Evolutionary conservation across 2,797 vertebrate species (phyloP).

Genomic region (Chaetophractus vellerosus): DNA sequence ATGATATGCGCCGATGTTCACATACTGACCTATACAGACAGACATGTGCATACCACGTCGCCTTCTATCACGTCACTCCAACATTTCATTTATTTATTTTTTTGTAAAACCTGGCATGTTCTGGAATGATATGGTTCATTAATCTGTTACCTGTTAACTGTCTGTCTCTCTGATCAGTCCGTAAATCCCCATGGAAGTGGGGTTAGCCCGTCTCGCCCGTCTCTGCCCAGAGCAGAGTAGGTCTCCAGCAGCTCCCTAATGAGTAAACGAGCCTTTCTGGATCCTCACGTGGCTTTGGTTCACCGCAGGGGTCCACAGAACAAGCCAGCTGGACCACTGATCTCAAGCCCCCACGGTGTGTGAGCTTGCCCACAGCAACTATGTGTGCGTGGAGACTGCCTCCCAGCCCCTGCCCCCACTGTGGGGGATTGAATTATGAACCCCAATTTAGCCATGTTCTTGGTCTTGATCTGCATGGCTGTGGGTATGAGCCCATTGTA

Average conservation of each 20-base stretch:
- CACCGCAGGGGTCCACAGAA: neutral
- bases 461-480: too few species aligned
- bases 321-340: neutral
- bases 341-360: too few species aligned
- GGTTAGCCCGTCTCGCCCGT: neutral
- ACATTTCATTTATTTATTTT: neutral
- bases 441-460: too few species aligned
- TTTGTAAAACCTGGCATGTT: neutral
- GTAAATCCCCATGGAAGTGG: neutral
- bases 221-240: neutral
- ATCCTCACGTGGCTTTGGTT: neutral
- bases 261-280: neutral
- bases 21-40: too few species aligned
- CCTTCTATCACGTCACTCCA: too few species aligned
- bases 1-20: too few species aligned
- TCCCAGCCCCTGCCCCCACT: too few species aligned
- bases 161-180: neutral
- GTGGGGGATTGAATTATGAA: too few species aligned
- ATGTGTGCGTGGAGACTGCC: neutral
- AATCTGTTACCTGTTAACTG: neutral
- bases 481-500: too few species aligned
- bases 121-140: neutral
- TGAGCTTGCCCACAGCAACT: neutral
- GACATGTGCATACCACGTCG: accelerated
- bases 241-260: neutral